Base-by-base conservation (phyloP, 2,888 invertebrate species). In the Spisula solida region DNA sequence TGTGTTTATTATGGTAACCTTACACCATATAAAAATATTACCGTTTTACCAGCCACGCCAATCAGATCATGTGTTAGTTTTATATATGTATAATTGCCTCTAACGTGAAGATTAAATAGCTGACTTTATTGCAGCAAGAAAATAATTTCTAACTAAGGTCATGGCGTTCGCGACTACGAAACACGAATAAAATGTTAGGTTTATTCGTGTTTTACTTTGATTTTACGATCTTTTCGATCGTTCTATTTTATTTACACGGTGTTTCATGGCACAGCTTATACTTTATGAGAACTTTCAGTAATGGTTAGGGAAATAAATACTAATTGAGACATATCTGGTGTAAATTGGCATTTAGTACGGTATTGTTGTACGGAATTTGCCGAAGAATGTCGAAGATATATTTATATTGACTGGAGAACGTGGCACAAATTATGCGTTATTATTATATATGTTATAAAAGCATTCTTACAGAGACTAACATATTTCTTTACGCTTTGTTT, bases 141-240 rank as follows among this genome's bases (percentile, higher is more conserved):
- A 79, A 75, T 85, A 56, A 85, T 85, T 25, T 85, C 34, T 34
- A 55, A 31, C 48, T 41, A 48, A 88, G 90, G 88, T 90, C 90
- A 84, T 25, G 31, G 78, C 81, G 90, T 90, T 75, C 90, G 55
- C 0, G 75, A 47, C 47, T 41, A 70, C 16, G 81, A 56, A 83
- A 75, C 66, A 79, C 16, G 90, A 86, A 86, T 86, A 79, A 88
- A 86, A 88, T 86, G 88, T 31, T 82, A 48, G 85, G 89, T 91
- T 89, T 91, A 91, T 91, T 91, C 88, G 87, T 84, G 86, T 91
- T 91, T 91, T 91, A 91, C 87, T 86, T 83, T 87, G 87, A 18
- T 91, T 91, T 91, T 91, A 91, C 48, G 82, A 83, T 56, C 80
- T 31, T 31, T 48, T 60, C 78, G 86, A 84, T 89, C 82, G 89